A percentile compares a stretch with the other conserved stretches of the same genome.
phyloP scores from a whole-genome alignment of 2,797 vertebrate species.

The Mus minutoides region DNA sequence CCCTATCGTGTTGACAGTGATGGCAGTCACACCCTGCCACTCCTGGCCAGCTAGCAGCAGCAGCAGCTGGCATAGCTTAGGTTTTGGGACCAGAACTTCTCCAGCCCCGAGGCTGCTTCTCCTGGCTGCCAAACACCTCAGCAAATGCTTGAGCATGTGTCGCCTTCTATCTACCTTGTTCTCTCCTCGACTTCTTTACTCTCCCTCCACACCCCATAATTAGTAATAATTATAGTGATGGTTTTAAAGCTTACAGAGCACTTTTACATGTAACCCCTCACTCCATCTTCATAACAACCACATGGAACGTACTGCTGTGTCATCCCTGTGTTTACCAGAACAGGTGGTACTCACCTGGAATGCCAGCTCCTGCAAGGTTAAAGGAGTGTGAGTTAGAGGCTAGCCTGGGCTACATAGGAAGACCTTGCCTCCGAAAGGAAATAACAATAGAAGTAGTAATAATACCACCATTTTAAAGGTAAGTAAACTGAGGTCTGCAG shows the following conservation, averaged over 20 bases:
- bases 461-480: conserved; percentile 22
- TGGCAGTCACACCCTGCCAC: no score
- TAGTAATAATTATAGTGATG: not conserved
- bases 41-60: not conserved
- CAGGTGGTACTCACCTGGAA: not conserved
- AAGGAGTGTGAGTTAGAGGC: not conserved
- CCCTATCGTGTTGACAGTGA: not conserved
- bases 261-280: not conserved
- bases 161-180: not conserved
- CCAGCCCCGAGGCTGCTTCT: not conserved
- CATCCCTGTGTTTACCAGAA: not conserved
- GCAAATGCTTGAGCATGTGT: not conserved
- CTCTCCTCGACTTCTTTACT: not conserved
- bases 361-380: not conserved
- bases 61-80: not conserved
- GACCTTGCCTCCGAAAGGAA: not conserved
- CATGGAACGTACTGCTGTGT: not conserved
- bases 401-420: not conserved
- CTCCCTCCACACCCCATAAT: not conserved
- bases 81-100: not conserved
- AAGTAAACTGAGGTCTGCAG: not conserved
- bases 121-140: not conserved
- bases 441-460: not conserved
- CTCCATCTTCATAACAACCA: not conserved
- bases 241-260: not conserved